Evolutionary conservation across 2,113 vertebrate species (phyloP), one percentile per base, ranked within the genome.

Genomic region (Crypturellus undulatus): DNA sequence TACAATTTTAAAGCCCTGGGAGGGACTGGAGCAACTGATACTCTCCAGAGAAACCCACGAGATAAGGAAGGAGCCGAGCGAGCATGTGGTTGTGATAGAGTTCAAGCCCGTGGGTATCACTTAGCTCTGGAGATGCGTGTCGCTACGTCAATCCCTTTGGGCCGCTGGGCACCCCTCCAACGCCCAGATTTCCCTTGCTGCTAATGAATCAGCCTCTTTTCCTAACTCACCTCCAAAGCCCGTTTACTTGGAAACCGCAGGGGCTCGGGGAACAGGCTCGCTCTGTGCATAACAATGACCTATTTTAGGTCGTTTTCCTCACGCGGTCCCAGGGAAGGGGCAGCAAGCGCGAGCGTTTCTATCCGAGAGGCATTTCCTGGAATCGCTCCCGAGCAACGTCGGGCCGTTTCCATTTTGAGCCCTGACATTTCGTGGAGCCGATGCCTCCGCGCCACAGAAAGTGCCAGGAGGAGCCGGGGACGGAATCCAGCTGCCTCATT

Each of bases 191-290:
- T 96, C 96, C 89, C 92, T 92, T 79, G 95, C 90, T 95, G 94
- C 95, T 96, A 90, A 97, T 96, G 95, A 97, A 97, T 97, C 96
- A 97, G 92, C 60, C 96, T 94, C 89, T 97, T 97, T 95, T 96
- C 89, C 96, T 97, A 94, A 96, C 89, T 92, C 96, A 96, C 96
- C 96, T 97, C 97, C 95, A 94, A 94, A 97, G 96, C 95, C 95
- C 81, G 6, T 97, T 97, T 97, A 96, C 95, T 97, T 97, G 95
- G 96, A 97, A 97, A 92, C 94, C 78, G 68, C 95, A 58, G 84
- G 86, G 90, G 95, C 94, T 96, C 80, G 92, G 96, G 95, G 96
- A 97, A 79, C 96, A 87, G 91, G 95, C 59, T 94, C 89, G 96
- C 93, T 96, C 94, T 62, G 0, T 83, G 93, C 95, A 96, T 96